Evolutionary conservation across 1,140 invertebrate genomes (phyloP), one percentile per base, ranked within the genome.

Genomic region (Grapholita molesta): DNA sequence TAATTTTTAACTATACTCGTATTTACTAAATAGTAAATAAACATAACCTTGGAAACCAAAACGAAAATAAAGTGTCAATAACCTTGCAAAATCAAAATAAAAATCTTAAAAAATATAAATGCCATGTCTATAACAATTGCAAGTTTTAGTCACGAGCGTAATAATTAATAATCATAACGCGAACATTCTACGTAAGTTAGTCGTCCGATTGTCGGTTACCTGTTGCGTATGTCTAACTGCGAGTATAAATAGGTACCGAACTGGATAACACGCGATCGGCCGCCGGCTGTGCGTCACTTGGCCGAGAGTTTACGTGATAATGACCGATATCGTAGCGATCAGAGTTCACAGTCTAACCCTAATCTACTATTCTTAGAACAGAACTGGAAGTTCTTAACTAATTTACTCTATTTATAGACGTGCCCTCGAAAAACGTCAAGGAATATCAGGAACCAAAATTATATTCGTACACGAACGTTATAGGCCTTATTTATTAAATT

Each of bases 241-340:
- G n/a, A n/a, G n/a, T n/a, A 61, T 61, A 61, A 61, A 61, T 61
- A 61, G 55, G 55, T 30, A 28, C 32, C n/a, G 24, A 61, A 28
- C 32, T 30, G 24, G 15, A 28, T 30, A 15, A 30, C 55, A 61
- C 55, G 55, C 25, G 55, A 61, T 61, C 55, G 9, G 55, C 32
- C n/a, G 12, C 24, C n/a, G 66, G 30, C 35, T 38, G 28, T 21
- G 33, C 66, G 69, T 67, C 69, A 70, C 65, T 28, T 52, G 65
- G 48, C 66, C 52, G 65, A 48, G 32, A 42, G 66, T 68, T 71
- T 71, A 68, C 70, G 70, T 69, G 67, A 69, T 61, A 61, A 64
- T 72, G 70, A 69, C 64, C 67, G 70, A 72, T 72, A 69, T 61
- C 64, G 64, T 15, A 21, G 42, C 70, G 38, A 28, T 48, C 42